phyloP scores from a whole-genome alignment of 2,797 vertebrate genomes.

The Cryptoblepharus egeriae region DNA sequence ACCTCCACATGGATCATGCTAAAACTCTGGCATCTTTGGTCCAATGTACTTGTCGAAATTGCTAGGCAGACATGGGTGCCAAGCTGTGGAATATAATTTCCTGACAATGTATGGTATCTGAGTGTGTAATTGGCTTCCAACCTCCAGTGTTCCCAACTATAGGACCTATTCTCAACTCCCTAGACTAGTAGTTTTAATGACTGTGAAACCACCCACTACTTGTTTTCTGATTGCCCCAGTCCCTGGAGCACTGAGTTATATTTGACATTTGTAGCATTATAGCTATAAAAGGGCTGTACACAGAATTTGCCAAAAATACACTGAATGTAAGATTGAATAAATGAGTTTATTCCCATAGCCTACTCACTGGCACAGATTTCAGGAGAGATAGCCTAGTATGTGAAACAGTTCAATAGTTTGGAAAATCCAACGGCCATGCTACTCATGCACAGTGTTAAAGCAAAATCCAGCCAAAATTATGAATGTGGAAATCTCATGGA shows the following conservation, averaged over 20 bases:
- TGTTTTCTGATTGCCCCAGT: not conserved
- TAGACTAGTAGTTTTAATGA: slow-evolving; percentile 27
- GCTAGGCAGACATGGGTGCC: slow-evolving; percentile 38
- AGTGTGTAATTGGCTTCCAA: slow-evolving; percentile 51
- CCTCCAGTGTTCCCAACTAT: slow-evolving; percentile 12
- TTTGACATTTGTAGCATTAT: not conserved
- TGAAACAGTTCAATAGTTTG: not conserved
- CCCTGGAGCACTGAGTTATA: not conserved
- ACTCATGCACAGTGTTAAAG: not conserved
- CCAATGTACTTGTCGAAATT: slow-evolving; percentile 15
- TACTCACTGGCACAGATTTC: not conserved
- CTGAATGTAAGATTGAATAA: not conserved
- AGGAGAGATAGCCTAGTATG: fast-evolving
- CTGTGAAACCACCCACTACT: slow-evolving; percentile 15
- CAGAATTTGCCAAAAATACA: not conserved
- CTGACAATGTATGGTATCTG: slow-evolving; percentile 19
- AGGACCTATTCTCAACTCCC: slow-evolving; percentile 25
- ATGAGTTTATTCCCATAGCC: not conserved
- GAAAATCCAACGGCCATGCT: not conserved
- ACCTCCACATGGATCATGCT: slow-evolving; percentile 54
- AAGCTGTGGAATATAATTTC: slow-evolving; percentile 58
- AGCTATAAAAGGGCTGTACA: fast-evolving
- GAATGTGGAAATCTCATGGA: not conserved
- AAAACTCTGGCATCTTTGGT: slow-evolving; percentile 34
- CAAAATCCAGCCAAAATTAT: not conserved